Evolutionary conservation across 2,888 invertebrate species (phyloP).

Genomic region (Ceraclea dissimilis): DNA sequence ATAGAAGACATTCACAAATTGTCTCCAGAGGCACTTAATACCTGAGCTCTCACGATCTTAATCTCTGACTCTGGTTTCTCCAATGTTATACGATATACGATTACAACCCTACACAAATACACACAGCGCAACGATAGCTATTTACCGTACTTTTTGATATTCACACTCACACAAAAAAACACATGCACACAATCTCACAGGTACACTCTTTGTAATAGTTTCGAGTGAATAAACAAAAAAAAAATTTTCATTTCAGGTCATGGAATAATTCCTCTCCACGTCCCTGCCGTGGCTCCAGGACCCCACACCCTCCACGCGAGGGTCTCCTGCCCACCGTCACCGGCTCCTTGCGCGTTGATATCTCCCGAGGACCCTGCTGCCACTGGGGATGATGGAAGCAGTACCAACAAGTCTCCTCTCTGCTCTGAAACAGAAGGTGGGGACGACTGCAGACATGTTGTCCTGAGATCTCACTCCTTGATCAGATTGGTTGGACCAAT

Average conservation of each 20-base stretch:
- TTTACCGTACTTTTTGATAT: no score
- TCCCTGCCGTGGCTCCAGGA: constrained; percentile 48
- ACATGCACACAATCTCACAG: no score
- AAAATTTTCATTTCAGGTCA: constrained; percentile 45
- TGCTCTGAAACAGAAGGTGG: constrained; percentile 40
- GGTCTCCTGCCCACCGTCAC: constrained; percentile 30
- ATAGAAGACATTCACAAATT: no score
- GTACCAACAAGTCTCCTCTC: constrained; percentile 35
- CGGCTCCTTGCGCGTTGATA: constrained; percentile 7
- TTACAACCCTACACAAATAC: no score
- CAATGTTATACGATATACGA: no score
- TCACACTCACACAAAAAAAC: no score
- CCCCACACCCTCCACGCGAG: constrained; percentile 55
- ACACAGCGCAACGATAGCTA: no score
- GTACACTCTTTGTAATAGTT: no score
- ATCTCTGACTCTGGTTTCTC: no score
- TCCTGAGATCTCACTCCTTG: constrained; percentile 51
- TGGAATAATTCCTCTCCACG: constrained; percentile 54
- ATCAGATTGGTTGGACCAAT: constrained; percentile 57
- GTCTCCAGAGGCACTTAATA: no score
- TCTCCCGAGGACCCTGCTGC: not conserved
- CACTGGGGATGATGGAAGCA: constrained; percentile 20
- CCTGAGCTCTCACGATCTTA: no score
- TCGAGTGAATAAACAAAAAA: no score
- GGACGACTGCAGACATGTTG: constrained; percentile 22